These are phyloP conservation scores for Ophioninae sp. DNA, from an alignment of 2,888 invertebrate species.

Conservation along the genomic window DNA sequence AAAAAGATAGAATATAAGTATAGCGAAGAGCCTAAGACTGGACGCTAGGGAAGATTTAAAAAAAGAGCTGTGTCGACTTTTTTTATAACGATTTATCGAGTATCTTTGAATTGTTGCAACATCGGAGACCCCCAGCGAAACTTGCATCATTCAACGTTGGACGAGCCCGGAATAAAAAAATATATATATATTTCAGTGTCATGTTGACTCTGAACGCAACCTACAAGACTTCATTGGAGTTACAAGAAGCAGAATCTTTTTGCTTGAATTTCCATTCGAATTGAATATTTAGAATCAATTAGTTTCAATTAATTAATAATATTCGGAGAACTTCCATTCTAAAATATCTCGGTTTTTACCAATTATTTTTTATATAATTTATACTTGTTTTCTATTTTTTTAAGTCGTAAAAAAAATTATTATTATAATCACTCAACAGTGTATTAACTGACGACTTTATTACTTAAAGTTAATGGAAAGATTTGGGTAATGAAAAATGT, in stretches of 20 bases:
- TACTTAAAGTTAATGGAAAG: too few species aligned
- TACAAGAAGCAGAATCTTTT: neutral
- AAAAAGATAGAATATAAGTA: slow-evolving; percentile 2
- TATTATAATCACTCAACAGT: too few species aligned
- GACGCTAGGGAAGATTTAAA: slow-evolving; percentile 3
- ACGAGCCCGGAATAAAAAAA: slow-evolving; percentile 68
- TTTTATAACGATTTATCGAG: slow-evolving; percentile 10
- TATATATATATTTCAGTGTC: slow-evolving; percentile 61
- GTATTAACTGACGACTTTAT: too few species aligned
- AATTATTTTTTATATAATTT: too few species aligned
- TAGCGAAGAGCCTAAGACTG: neutral
- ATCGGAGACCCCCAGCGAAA: slow-evolving; percentile 74
- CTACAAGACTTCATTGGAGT: neutral
- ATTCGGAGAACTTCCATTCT: too few species aligned
- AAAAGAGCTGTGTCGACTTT: neutral
- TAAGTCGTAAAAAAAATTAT: too few species aligned
- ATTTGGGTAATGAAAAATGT: neutral
- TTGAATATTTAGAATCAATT: too few species aligned
- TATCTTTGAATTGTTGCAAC: slow-evolving; percentile 62
- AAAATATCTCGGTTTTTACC: too few species aligned
- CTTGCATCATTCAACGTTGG: slow-evolving; percentile 69
- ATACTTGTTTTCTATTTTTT: too few species aligned
- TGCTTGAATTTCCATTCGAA: too few species aligned
- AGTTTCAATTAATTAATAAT: too few species aligned
- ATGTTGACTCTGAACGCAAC: neutral